Evolutionary conservation across 2,888 invertebrate species (phyloP).

Genomic region (Meghimatium bilineatum): DNA sequence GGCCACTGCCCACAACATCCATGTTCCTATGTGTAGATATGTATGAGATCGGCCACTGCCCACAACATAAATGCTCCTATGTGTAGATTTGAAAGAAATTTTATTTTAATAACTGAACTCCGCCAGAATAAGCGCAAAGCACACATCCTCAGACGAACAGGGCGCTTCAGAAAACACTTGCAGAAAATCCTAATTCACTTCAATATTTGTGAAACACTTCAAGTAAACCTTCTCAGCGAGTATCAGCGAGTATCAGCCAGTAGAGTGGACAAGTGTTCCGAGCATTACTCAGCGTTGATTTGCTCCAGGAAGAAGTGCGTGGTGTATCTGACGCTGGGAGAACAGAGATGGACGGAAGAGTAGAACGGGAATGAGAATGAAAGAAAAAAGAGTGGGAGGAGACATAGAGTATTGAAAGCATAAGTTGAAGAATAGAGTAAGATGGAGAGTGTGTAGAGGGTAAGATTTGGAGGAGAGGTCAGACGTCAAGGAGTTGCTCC

Average conservation of each 20-base stretch:
- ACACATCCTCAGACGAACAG: not conserved
- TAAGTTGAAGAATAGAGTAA: not conserved
- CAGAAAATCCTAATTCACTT: not conserved
- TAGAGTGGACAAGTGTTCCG: not conserved
- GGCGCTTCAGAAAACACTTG: not conserved
- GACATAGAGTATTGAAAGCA: not conserved
- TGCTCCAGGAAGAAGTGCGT: not conserved
- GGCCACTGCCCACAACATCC: too few species aligned
- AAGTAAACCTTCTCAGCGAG: not conserved
- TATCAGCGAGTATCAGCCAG: not conserved
- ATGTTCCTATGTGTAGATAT: too few species aligned
- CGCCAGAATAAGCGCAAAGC: not conserved
- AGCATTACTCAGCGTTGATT: not conserved
- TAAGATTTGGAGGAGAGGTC: not conserved
- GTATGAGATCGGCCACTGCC: not conserved
- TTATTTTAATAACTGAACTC: not conserved
- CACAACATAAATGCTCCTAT: not conserved
- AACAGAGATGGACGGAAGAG: not conserved
- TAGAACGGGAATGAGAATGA: not conserved
- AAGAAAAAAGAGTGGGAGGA: not conserved
- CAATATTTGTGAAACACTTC: constrained; percentile 19
- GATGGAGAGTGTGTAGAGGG: not conserved
- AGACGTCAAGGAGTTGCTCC: not conserved
- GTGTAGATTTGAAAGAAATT: not conserved
- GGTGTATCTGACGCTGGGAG: not conserved